Conservation (phyloP, 2,113 vertebrate genomes). For the Ariopsis seemanni region DNA sequence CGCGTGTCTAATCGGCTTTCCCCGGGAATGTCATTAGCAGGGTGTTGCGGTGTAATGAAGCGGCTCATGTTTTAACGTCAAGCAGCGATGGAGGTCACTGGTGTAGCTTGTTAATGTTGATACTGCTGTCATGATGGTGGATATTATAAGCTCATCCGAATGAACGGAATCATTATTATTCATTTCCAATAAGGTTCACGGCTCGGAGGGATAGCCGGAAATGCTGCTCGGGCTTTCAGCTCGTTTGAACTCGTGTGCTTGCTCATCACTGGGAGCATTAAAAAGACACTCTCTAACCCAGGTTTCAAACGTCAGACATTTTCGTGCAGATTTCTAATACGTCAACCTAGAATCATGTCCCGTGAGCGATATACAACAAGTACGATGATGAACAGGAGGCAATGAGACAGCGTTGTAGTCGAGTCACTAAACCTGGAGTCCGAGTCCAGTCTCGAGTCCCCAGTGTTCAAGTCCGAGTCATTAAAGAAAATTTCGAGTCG, state of each 20-base stretch:
- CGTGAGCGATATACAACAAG: neutral
- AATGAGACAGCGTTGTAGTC: no score
- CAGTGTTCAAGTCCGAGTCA: no score
- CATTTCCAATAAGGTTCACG: neutral
- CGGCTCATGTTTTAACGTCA: slow-evolving; percentile 33
- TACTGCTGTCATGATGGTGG: neutral
- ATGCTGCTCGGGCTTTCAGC: neutral
- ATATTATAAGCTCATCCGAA: neutral
- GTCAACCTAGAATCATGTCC: neutral
- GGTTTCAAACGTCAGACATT: neutral
- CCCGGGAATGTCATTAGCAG: slow-evolving; percentile 64
- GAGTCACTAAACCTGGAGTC: no score
- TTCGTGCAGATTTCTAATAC: neutral
- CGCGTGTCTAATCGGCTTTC: slow-evolving; percentile 53
- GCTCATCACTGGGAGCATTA: neutral
- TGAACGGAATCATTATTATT: no score
- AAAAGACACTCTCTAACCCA: neutral
- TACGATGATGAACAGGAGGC: neutral
- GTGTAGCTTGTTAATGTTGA: neutral
- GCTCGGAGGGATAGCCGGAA: neutral
- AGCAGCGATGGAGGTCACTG: slow-evolving; percentile 42
- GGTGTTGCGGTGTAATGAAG: slow-evolving; percentile 51
- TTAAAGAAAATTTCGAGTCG: no score
- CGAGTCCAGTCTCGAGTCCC: no score
- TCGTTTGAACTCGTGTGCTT: no score